A percentile compares a stretch with the other conserved stretches of the same genome.
phyloP scores from a whole-genome alignment of 1,140 invertebrate genomes.

The Cephus cinctus region DNA sequence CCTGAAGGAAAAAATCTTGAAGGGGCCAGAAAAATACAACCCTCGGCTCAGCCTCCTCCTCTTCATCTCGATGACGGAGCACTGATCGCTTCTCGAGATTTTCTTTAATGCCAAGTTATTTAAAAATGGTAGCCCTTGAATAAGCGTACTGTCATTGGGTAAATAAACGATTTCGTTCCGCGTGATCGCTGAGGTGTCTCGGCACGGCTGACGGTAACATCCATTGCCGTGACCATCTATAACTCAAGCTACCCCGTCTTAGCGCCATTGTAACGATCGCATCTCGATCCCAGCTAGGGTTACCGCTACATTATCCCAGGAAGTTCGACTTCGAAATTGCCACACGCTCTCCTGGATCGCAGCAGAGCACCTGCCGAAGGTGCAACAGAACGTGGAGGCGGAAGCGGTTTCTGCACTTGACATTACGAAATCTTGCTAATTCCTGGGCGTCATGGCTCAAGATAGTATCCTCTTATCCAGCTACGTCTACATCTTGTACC shows the following conservation, averaged over 20 bases:
- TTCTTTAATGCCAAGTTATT: conserved; percentile 18
- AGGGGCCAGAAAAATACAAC: too few relatives aligned
- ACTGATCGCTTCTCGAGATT: conserved; percentile 20
- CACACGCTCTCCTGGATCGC: not conserved
- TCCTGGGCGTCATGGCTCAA: not conserved
- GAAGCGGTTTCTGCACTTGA: too few relatives aligned
- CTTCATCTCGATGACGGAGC: conserved; percentile 9
- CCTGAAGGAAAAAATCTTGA: too few relatives aligned
- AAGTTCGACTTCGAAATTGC: conserved; percentile 10
- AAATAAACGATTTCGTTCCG: conserved; percentile 42
- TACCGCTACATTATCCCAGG: conserved; percentile 13
- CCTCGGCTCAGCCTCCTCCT: not conserved
- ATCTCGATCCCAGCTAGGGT: conserved; percentile 9
- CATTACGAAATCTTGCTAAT: too few relatives aligned
- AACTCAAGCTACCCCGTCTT: conserved; percentile 22
- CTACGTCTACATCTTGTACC: not conserved
- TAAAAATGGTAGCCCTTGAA: conserved; percentile 11
- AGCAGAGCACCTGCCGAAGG: not conserved
- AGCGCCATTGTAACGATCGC: conserved; percentile 6
- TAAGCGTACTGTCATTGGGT: conserved; percentile 26
- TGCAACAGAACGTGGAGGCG: too few relatives aligned
- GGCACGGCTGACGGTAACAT: conserved; percentile 34
- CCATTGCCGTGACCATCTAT: conserved; percentile 27
- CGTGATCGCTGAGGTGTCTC: conserved; percentile 38
- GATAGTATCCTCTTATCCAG: not conserved